phyloP scores from a whole-genome alignment of 1,140 invertebrate species.

The Phymorhynchus buccinoides region DNA sequence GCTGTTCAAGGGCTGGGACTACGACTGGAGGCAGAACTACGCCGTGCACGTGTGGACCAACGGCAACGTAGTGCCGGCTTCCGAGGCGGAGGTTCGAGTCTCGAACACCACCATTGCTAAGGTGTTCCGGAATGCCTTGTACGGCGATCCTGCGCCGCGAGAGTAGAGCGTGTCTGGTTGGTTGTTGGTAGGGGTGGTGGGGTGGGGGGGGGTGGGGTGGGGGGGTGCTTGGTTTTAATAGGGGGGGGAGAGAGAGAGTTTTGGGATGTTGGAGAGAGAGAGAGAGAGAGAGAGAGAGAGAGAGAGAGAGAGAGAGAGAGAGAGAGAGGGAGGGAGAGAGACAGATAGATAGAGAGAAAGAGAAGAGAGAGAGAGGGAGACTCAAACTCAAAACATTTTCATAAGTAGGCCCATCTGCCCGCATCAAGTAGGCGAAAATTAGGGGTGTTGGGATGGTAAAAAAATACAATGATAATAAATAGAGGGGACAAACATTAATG shows the following conservation, averaged over 20 bases:
- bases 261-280: background rate
- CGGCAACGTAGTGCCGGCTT: conserved; percentile 40
- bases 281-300: background rate
- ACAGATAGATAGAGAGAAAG: no score
- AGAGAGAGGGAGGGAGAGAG: no score
- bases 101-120: conserved; percentile 47
- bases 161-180: no score
- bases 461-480: no score
- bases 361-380: no score
- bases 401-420: no score
- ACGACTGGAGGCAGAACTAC: conserved; percentile 47
- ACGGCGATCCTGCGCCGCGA: conserved; percentile 35
- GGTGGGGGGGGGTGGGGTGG: background rate
- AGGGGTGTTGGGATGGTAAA: no score
- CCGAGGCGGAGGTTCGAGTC: conserved; percentile 31
- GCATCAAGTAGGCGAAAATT: no score
- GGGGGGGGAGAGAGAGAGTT: background rate
- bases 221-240: background rate
- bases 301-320: no score
- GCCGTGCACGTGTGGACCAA: conserved; percentile 50
- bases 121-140: conserved; percentile 45
- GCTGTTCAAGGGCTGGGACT: conserved; percentile 44
- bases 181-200: no score
- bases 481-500: background rate
- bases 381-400: no score